Evolutionary conservation across 2,797 vertebrate genomes (phyloP).

Genomic region (Oryzias sinensis): DNA sequence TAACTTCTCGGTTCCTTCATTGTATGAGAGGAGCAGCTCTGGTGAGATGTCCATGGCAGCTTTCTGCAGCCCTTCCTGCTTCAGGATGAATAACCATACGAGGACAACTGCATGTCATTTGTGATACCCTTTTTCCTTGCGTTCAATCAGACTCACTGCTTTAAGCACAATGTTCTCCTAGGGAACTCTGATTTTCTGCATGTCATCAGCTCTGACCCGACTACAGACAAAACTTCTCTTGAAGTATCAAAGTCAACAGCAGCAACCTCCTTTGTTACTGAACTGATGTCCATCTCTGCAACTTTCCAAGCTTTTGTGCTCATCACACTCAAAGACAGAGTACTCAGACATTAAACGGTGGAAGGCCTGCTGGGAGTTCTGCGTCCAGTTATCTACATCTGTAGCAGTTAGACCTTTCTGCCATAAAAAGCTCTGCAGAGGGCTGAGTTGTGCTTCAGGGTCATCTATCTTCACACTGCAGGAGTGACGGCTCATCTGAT

Average conservation of each 20-base stretch:
- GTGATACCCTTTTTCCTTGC: conserved; percentile 63
- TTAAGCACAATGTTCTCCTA: conserved; percentile 62
- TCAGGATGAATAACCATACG: conserved; percentile 72
- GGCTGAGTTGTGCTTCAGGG: conserved; percentile 66
- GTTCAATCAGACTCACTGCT: conserved; percentile 60
- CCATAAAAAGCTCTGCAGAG: conserved; percentile 68
- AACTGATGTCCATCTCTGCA: conserved; percentile 58
- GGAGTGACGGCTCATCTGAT: conserved; percentile 71
- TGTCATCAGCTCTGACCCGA: conserved; percentile 73
- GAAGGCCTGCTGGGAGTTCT: conserved; percentile 56
- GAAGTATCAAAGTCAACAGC: conserved; percentile 49
- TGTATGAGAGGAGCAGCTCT: conserved; percentile 67
- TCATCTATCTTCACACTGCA: conserved; percentile 72
- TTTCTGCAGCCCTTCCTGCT: conserved; percentile 61
- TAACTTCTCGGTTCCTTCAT: conserved; percentile 50
- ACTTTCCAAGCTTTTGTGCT: conserved; percentile 67
- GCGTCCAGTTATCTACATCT: conserved; percentile 74
- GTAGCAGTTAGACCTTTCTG: conserved; percentile 54
- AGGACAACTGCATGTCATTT: conserved; percentile 55
- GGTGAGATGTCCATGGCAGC: conserved; percentile 49
- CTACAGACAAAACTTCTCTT: conserved; percentile 61
- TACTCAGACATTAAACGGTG: conserved; percentile 68
- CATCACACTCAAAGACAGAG: conserved; percentile 32
- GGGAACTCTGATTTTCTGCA: conserved; percentile 52
- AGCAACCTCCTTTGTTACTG: conserved; percentile 48